phyloP scores from a whole-genome alignment of 2,797 vertebrate species.

The Phoxinus dragarum region DNA sequence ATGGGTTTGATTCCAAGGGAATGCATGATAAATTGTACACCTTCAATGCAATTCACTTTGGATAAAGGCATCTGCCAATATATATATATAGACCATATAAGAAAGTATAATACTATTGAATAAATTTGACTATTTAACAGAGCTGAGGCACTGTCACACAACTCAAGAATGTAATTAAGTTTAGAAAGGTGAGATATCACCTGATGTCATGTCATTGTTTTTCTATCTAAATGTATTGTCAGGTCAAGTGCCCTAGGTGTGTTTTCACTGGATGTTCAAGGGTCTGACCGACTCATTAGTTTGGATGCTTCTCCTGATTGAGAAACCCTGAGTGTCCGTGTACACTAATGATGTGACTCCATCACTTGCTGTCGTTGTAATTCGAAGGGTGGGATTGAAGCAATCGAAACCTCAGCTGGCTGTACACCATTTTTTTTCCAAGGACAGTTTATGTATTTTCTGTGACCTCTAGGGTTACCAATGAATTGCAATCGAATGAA shows the following conservation, averaged over 20 bases:
- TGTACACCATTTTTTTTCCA: constrained; percentile 46
- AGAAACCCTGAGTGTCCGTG: constrained; percentile 56
- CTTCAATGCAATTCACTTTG: too few relatives aligned
- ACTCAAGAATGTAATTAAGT: background rate
- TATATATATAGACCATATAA: too few relatives aligned
- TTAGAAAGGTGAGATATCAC: background rate
- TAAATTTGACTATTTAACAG: background rate
- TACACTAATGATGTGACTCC: constrained; percentile 59
- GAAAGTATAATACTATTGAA: background rate
- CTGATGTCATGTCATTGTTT: background rate
- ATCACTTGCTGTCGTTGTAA: constrained; percentile 65
- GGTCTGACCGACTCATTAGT: constrained; percentile 50
- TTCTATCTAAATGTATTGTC: background rate
- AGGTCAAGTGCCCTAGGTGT: background rate
- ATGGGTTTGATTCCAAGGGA: background rate
- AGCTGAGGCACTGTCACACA: background rate
- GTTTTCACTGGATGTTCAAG: constrained; percentile 16
- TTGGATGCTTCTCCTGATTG: constrained; percentile 64
- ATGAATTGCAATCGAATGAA: constrained; percentile 23
- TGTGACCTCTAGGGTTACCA: constrained; percentile 9
- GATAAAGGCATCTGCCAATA: too few relatives aligned
- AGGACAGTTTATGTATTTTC: constrained; percentile 40
- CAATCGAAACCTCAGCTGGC: constrained; percentile 46
- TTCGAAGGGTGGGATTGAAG: constrained; percentile 62
- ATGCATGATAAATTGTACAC: too few relatives aligned